Evolutionary conservation across 2,888 invertebrate species (phyloP).

Genomic region (Tricholauxania praeusta): DNA sequence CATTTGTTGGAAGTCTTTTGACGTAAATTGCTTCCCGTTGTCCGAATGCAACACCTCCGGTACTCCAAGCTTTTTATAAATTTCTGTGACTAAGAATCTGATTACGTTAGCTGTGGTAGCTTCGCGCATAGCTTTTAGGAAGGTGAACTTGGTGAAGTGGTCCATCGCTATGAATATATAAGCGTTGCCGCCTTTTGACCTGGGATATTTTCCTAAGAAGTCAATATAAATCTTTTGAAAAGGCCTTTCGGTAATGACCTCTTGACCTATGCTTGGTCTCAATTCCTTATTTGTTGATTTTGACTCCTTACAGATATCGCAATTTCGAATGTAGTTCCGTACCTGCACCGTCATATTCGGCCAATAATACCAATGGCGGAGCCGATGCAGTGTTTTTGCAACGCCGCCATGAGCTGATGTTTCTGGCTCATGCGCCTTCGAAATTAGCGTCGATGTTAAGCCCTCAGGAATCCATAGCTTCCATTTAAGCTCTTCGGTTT

Average conservation of each 20-base stretch:
- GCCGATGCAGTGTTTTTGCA: conserved; percentile 28
- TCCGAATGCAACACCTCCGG: not conserved
- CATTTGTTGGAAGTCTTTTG: conserved; percentile 41
- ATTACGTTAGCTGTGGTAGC: not conserved
- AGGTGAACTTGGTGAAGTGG: too few species aligned
- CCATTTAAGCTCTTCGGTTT: conserved; percentile 15
- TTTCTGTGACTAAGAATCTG: not conserved
- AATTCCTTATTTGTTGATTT: conserved; percentile 13
- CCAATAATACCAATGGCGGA: conserved; percentile 28
- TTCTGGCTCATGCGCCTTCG: conserved; percentile 29
- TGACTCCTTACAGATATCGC: conserved; percentile 29
- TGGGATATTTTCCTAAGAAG: conserved; percentile 5
- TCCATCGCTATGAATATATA: too few species aligned
- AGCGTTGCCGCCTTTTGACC: too few species aligned
- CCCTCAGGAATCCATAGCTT: conserved; percentile 36
- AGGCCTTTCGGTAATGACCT: conserved; percentile 28
- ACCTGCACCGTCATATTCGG: conserved; percentile 30
- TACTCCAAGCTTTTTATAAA: conserved; percentile 1
- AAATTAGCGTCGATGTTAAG: conserved; percentile 21
- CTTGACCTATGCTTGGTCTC: conserved; percentile 6
- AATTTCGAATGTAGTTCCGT: not conserved
- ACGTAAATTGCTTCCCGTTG: conserved; percentile 48
- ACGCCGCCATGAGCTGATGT: conserved; percentile 30
- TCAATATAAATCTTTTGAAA: conserved; percentile 41
- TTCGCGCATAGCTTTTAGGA: not conserved